A percentile compares a stretch with the other conserved stretches of the same genome.
These are phyloP conservation scores for Naja naja DNA, from an alignment of 2,113 vertebrate species.

Conservation along the genomic window DNA sequence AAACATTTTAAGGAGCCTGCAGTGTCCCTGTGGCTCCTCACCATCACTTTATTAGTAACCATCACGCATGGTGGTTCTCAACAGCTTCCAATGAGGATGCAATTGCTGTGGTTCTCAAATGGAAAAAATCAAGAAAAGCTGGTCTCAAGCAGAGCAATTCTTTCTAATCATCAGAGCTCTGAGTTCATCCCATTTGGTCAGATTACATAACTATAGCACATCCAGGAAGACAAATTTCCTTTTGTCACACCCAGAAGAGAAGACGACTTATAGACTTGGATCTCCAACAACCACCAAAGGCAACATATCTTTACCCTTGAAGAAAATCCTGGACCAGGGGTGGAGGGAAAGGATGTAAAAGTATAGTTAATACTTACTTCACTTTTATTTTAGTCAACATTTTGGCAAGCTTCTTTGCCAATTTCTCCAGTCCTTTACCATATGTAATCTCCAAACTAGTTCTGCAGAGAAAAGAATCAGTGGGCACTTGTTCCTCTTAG, in stretches of 20 bases:
- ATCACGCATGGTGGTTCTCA: not conserved
- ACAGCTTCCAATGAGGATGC: not conserved
- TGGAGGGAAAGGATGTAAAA: not conserved
- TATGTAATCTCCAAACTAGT: slow-evolving; percentile 80
- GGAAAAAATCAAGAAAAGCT: not conserved
- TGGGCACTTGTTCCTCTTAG: slow-evolving; percentile 18
- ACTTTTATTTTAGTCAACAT: slow-evolving; percentile 73
- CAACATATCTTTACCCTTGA: not conserved
- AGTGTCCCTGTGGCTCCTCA: not conserved
- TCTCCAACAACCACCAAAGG: no score
- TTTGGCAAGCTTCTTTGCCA: slow-evolving; percentile 77
- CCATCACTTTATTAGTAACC: not conserved
- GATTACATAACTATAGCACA: not conserved
- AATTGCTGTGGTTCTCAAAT: not conserved
- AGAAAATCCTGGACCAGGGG: not conserved
- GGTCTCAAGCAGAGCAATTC: not conserved
- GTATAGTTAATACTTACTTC: slow-evolving; percentile 72
- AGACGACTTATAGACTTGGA: not conserved
- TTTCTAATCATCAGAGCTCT: not conserved
- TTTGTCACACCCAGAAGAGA: not conserved
- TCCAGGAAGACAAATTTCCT: not conserved
- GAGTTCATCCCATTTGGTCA: not conserved
- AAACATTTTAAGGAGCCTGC: not conserved
- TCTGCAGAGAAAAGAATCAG: slow-evolving; percentile 56
- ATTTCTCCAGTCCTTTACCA: slow-evolving; percentile 82